phyloP scores from a whole-genome alignment of 2,113 vertebrate species.

The Polypterus senegalus region DNA sequence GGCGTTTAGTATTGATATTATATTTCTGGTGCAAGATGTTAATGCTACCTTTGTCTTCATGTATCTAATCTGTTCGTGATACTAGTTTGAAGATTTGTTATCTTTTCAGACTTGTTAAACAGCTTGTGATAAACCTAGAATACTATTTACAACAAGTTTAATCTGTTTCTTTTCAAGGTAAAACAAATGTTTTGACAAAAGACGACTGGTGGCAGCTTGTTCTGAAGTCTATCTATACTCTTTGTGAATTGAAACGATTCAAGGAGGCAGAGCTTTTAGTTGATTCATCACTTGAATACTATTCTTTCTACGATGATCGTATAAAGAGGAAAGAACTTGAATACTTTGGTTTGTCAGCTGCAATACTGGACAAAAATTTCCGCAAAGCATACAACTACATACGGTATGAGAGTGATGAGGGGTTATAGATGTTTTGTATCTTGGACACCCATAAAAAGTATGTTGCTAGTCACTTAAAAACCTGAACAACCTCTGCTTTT shows the following conservation, averaged over 20 bases:
- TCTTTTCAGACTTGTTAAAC: no score
- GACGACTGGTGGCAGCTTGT: slow-evolving; percentile 97
- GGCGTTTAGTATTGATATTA: no score
- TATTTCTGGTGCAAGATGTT: no score
- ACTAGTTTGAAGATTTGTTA: no score
- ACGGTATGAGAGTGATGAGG: slow-evolving; percentile 47
- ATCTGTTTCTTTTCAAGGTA: slow-evolving; percentile 30
- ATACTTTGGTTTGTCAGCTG: slow-evolving; percentile 84
- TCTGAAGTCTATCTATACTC: slow-evolving; percentile 63
- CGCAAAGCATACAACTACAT: slow-evolving; percentile 92
- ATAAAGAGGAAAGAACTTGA: slow-evolving; percentile 85
- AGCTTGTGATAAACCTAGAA: no score
- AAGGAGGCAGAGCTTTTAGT: slow-evolving; percentile 84
- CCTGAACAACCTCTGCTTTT: no score
- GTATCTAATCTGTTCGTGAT: no score
- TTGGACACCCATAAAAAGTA: no score
- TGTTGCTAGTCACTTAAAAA: no score
- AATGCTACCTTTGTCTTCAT: no score
- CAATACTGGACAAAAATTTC: slow-evolving; percentile 84
- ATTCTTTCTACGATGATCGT: slow-evolving; percentile 87
- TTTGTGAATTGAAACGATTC: slow-evolving; percentile 73
- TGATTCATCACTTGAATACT: slow-evolving; percentile 88
- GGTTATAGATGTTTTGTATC: no score
- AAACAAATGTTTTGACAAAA: slow-evolving; percentile 77
- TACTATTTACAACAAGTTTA: background rate